Base-by-base conservation (phyloP, 2,113 vertebrate genomes). In the Ophthalmolycus amberensis region DNA sequence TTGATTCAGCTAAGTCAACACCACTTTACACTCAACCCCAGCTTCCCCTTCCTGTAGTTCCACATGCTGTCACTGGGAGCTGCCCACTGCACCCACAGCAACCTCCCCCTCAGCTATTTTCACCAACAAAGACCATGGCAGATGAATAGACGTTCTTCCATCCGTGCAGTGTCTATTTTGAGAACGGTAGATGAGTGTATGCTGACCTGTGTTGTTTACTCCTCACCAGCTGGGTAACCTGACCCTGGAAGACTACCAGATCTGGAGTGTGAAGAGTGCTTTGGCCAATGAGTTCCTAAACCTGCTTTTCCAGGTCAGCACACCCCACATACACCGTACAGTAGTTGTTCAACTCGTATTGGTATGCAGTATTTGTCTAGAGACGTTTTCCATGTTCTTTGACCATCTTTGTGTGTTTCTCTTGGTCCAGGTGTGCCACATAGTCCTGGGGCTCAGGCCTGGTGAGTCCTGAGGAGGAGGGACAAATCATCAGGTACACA, bases 271-370 rank as follows among this genome's bases (percentile, higher is more conserved):
- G 89, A 97, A 98, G 94, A 99, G 97, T 84, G 96, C 97, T 46
- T 96, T 99, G 80, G 98, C 98, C 94, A 98, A 97, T 83, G 98
- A 99, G 86, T 99, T 99, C 93, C 93, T 99, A 90, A 99, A 99
- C 90, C 96, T 99, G 25, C 97, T 99, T 50, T 99, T 99, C 90
- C 98, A 99, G 97, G 98, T 99, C 87, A 67, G 86, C 62, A 2
- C 14, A 34, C 6, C 4, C 12, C n/a, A 14, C 59, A 78, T 50
- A 4, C 29, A 1, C 29, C 60, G n/a, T 16, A 9, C 32, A 37
- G 46, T 7, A 1, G 0, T 6, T 37, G 1, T 27, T 9, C 0
- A 46, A 34, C 20, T 52, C 10, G 0, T 9, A 4, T 9, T 29
- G 16, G 6, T 73, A 25, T 25, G 0, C 9, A 25, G 6, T 16